Evolutionary conservation across 2,888 invertebrate genomes (phyloP).

Genomic region (Mycalesis mineus): DNA sequence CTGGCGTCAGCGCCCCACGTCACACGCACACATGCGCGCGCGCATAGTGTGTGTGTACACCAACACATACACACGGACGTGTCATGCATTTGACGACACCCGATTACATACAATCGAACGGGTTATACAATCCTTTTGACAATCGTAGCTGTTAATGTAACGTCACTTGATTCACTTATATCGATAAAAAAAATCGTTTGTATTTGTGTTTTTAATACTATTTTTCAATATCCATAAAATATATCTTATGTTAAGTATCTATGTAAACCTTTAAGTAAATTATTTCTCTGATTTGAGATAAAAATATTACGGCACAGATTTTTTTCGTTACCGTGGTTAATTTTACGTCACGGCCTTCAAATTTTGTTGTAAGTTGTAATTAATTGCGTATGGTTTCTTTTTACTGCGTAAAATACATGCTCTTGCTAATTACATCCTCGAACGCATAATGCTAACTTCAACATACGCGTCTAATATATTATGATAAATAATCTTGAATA

Average conservation of each 20-base stretch:
- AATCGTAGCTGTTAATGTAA: conserved; percentile 41
- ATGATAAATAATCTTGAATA: no score
- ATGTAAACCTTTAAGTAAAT: background rate
- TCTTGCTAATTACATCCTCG: no score
- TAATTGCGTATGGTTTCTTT: background rate
- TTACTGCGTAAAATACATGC: background rate
- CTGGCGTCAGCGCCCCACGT: conserved; percentile 55
- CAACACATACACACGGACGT: conserved; percentile 36
- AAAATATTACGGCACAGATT: background rate
- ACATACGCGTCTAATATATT: no score
- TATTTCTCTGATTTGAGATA: background rate
- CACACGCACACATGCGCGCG: conserved; percentile 31
- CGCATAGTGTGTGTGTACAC: conserved; percentile 22
- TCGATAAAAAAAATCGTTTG: background rate
- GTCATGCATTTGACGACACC: conserved; percentile 56
- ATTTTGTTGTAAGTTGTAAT: background rate
- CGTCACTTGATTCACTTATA: conserved; percentile 28
- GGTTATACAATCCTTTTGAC: conserved; percentile 59
- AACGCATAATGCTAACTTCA: no score
- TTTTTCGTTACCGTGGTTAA: background rate
- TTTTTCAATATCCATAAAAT: background rate
- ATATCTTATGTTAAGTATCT: background rate
- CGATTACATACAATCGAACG: conserved; percentile 59
- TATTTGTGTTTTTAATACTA: background rate
- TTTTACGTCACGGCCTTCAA: background rate